A percentile compares a stretch with the other conserved stretches of the same genome.
These are phyloP conservation scores for Drosophila birchii DNA, from an alignment of 2,888 invertebrate species.

Conservation along the genomic window DNA sequence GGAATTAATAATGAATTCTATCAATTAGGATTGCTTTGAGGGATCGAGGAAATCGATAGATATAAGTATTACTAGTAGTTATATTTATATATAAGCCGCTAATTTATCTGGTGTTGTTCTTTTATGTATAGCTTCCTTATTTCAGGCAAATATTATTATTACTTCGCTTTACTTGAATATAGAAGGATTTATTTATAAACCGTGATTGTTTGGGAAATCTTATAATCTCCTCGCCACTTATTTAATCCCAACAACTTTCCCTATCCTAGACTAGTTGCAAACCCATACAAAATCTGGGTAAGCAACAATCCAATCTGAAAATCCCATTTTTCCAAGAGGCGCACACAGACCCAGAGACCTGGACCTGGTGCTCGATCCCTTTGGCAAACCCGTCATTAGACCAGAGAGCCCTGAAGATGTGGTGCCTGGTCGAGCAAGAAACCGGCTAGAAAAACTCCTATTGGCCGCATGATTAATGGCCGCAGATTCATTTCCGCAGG, in stretches of 20 bases:
- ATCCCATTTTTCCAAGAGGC: conserved; percentile 16
- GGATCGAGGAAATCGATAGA: too few species aligned
- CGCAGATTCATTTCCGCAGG: conserved; percentile 77
- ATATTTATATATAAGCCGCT: too few species aligned
- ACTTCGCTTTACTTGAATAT: too few species aligned
- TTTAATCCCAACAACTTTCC: background rate
- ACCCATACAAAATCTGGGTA: conserved; percentile 6
- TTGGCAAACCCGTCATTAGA: conserved; percentile 37
- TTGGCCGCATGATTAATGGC: conserved; percentile 80
- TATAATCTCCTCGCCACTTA: background rate
- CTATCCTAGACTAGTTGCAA: background rate
- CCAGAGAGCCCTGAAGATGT: conserved; percentile 11
- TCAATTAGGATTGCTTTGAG: background rate
- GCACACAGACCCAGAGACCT: conserved; percentile 38
- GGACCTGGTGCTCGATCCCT: conserved; percentile 21
- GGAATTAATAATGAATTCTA: background rate
- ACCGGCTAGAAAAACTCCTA: conserved; percentile 57
- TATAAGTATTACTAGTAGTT: too few species aligned
- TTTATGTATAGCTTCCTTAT: background rate
- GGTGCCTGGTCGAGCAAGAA: conserved; percentile 2
- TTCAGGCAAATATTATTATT: too few species aligned
- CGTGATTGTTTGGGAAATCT: background rate
- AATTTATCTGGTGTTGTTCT: background rate
- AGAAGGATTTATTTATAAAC: background rate
- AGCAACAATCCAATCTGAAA: conserved; percentile 23